A percentile compares a stretch with the other conserved stretches of the same genome.
phyloP scores from a whole-genome alignment of 2,888 invertebrate genomes.

The Lithophane socia region DNA sequence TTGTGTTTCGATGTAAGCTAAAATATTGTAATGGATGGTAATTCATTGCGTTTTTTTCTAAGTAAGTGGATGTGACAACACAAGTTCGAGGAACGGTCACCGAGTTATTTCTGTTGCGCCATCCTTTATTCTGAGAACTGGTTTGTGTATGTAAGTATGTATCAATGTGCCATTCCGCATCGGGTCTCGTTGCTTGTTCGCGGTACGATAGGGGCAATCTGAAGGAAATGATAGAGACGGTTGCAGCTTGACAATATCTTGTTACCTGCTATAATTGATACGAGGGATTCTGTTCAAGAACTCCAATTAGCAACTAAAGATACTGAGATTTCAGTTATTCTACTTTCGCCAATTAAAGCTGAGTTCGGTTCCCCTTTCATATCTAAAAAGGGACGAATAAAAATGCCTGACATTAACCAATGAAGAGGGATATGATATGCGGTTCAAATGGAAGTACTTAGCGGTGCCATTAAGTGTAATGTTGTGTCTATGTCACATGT shows the following conservation, averaged over 20 bases:
- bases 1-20: conserved; percentile 2
- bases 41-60: conserved; percentile 46
- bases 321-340: conserved; percentile 14
- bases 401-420: conserved; percentile 23
- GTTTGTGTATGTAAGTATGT: conserved; percentile 63
- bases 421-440: conserved; percentile 38
- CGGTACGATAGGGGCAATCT: conserved; percentile 73
- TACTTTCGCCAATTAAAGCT: conserved; percentile 6
- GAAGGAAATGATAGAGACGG: conserved; percentile 77
- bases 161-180: conserved; percentile 67
- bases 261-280: conserved; percentile 41
- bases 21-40: conserved; percentile 25
- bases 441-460: conserved; percentile 47
- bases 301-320: conserved; percentile 14
- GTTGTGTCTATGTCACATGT: conserved; percentile 62
- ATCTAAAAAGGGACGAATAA: conserved; percentile 1
- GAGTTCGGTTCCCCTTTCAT: neutral
- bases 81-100: conserved; percentile 72
- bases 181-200: conserved; percentile 71
- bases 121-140: conserved; percentile 74
- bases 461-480: conserved; percentile 45
- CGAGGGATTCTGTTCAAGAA: conserved; percentile 8
- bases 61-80: conserved; percentile 65
- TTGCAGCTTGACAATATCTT: conserved; percentile 63
- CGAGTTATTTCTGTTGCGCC: conserved; percentile 75